Evolutionary conservation across 2,797 vertebrate genomes (phyloP).

Genomic region (Notolabrus celidotus): DNA sequence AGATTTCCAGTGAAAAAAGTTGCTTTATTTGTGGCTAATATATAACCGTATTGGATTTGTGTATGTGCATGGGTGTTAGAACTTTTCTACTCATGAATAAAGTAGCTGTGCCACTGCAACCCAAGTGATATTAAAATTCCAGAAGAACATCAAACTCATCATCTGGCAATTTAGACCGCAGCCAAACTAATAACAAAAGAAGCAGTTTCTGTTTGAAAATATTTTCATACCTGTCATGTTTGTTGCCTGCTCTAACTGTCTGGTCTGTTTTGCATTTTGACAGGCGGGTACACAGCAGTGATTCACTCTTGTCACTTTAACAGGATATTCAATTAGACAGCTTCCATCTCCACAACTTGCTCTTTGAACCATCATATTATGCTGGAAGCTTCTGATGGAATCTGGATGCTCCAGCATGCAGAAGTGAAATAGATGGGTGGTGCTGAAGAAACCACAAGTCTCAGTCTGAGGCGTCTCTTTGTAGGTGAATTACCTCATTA

Average conservation of each 20-base stretch:
- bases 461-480: constrained; percentile 22
- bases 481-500: constrained; percentile 55
- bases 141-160: constrained; percentile 27
- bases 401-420: constrained; percentile 11
- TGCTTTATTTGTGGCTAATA: background rate
- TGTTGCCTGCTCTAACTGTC: constrained; percentile 9
- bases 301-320: constrained; percentile 23
- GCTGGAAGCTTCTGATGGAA: constrained; percentile 10
- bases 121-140: constrained; percentile 18
- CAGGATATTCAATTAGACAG: constrained; percentile 37
- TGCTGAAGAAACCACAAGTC: constrained; percentile 14
- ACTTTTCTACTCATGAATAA: constrained; percentile 1
- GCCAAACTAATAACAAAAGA: constrained; percentile 47
- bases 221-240: constrained; percentile 29
- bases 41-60: background rate
- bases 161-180: background rate
- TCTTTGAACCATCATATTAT: constrained; percentile 17
- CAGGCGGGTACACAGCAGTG: constrained; percentile 7
- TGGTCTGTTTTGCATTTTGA: constrained; percentile 26
- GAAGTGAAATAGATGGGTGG: constrained; percentile 33
- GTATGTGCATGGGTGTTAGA: too few relatives aligned
- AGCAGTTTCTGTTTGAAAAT: constrained; percentile 26
- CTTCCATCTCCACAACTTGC: constrained; percentile 22
- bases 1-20: background rate
- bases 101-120: background rate